Evolutionary conservation across 2,888 invertebrate species (phyloP).

Genomic region (Clivina fossor): DNA sequence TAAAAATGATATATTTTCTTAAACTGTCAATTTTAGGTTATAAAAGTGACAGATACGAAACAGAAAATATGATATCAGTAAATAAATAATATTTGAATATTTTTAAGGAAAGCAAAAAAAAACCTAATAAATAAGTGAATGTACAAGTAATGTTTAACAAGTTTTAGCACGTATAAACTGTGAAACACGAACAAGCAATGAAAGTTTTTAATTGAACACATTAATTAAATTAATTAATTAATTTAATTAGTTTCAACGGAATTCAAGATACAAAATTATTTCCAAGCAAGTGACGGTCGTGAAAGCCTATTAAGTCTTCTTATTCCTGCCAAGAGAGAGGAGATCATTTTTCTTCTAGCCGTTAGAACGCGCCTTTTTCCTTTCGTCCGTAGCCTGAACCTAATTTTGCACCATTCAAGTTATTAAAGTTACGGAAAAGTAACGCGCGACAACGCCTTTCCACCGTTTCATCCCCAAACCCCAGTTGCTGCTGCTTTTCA

Average conservation of each 20-base stretch:
- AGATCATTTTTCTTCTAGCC: slow-evolving; percentile 31
- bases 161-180: slow-evolving; percentile 32
- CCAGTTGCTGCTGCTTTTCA: not conserved
- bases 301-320: slow-evolving; percentile 31
- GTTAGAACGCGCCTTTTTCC: no score
- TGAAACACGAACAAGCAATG: slow-evolving; percentile 30
- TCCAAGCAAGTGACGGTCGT: slow-evolving; percentile 27
- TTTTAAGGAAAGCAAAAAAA: no score
- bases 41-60: no score
- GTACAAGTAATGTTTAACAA: slow-evolving; percentile 31
- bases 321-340: slow-evolving; percentile 28
- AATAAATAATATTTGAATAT: no score
- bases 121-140: no score
- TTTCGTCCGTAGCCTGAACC: slow-evolving; percentile 19
- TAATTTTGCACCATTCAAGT: slow-evolving; percentile 29
- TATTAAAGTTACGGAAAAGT: slow-evolving; percentile 25
- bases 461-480: not conserved
- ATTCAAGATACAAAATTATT: slow-evolving; percentile 35
- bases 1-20: no score
- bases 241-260: slow-evolving; percentile 34
- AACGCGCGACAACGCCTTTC: not conserved
- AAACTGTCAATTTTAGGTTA: no score
- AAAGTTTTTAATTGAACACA: slow-evolving; percentile 34
- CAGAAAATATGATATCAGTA: no score
- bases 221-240: slow-evolving; percentile 39